These are phyloP conservation scores for Mormyrus hasselquistii DNA, from an alignment of 2,797 vertebrate genomes.

Conservation along the genomic window DNA sequence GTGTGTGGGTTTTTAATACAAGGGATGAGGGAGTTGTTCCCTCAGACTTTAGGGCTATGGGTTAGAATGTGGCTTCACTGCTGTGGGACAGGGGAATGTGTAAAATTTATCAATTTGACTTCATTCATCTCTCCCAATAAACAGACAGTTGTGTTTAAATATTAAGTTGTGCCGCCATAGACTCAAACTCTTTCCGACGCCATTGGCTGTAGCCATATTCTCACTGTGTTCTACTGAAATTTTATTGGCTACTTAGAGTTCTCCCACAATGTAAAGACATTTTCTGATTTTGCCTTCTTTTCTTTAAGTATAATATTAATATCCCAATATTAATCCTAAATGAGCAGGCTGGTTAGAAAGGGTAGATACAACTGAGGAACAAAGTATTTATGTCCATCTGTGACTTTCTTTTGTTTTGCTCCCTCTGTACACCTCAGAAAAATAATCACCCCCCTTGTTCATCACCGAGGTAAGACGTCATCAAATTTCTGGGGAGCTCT, in stretches of 20 bases:
- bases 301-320: background rate
- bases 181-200: background rate
- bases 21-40: background rate
- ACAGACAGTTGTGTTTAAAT: background rate
- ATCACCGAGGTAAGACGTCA: slow-evolving; percentile 68
- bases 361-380: background rate
- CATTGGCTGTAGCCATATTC: background rate
- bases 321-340: background rate
- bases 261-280: background rate
- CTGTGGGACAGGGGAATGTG: background rate
- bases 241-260: background rate
- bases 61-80: background rate
- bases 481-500: slow-evolving; percentile 74
- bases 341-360: background rate
- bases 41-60: background rate
- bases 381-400: background rate
- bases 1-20: background rate
- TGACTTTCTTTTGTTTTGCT: background rate
- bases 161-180: background rate
- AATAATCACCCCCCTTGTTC: slow-evolving; percentile 65
- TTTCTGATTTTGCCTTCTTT: background rate
- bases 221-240: background rate
- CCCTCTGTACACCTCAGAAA: slow-evolving; percentile 48
- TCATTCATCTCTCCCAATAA: background rate
- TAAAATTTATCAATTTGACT: background rate